A percentile compares a stretch with the other conserved stretches of the same genome.
These are phyloP conservation scores for Megaceryle torquata DNA, from an alignment of 2,113 vertebrate species.

Conservation along the genomic window DNA sequence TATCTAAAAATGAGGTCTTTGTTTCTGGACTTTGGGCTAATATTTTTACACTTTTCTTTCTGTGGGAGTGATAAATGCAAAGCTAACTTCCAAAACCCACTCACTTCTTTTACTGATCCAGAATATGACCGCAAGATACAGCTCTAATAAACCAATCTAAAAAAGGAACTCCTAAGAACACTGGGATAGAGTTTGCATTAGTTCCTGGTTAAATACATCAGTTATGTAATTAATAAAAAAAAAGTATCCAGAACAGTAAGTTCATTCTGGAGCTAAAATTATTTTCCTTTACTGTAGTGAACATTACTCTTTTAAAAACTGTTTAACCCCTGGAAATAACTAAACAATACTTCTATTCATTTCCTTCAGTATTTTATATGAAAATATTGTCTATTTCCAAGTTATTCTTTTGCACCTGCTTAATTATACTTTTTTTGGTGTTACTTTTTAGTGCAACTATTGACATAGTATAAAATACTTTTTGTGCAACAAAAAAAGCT, in stretches of 20 bases:
- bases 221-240: not conserved
- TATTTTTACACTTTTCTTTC: not conserved
- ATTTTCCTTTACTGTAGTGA: not conserved
- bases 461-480: not conserved
- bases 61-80: not conserved
- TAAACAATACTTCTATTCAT: not conserved
- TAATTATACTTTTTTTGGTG: not conserved
- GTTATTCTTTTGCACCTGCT: not conserved
- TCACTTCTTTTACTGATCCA: not conserved
- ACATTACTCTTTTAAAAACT: not conserved
- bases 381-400: not conserved
- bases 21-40: not conserved
- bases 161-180: not conserved
- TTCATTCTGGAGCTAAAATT: not conserved
- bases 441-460: not conserved
- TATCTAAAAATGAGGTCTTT: not conserved
- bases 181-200: not conserved
- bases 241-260: not conserved
- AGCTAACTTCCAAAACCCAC: not conserved
- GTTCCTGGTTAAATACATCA: not conserved
- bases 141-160: not conserved
- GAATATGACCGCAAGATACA: not conserved
- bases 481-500: not conserved
- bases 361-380: not conserved
- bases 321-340: not conserved